Evolutionary conservation across 1,140 invertebrate genomes (phyloP), one percentile per base, ranked within the genome.

Genomic region (Aleiodes sp.): DNA sequence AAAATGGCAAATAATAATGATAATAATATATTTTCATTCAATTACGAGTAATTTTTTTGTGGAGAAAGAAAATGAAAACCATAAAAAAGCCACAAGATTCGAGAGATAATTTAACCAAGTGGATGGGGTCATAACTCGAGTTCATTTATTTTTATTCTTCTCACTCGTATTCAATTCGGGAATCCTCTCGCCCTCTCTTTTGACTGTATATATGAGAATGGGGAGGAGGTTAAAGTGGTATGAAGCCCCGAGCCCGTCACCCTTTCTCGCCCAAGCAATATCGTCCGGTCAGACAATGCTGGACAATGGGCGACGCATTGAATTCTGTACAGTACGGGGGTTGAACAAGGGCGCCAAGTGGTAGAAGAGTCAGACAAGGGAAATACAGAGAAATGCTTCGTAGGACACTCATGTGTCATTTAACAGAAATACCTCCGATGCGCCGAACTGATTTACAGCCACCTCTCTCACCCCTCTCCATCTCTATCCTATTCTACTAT

Each of bases 401-500:
- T 59, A 33, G 74, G 76, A 78, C 70, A 74, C 76, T 80, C 82
- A 73, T 82, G 81, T 84, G 79, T 84, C 82, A 83, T 84, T 85
- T 85, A 83, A 82, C 80, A 76, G 81, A 81, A 85, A 85, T 84
- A 82, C 82, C 82, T 80, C 79, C 78, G 78, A 83, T 84, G 79
- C 80, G 78, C 61, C 73, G 76, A 80, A 82, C 76, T 85, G 83
- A 85, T 85, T 85, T 85, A 85, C 81, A 79, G 70, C 75, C 76
- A 74, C 57, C n/a, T n/a, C n/a, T n/a, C n/a, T 14, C 37, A 64
- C 21, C 62, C 41, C 26, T 2, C 12, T 21, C 52, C 10, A 26
- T 39, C 66, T 12, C 52, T 39, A 28, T 56, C 39, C 19, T 29
- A 39, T 29, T 61, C 59, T 52, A 21, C 46, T 52, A 52, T 52